Evolutionary conservation across 2,113 vertebrate genomes (phyloP).

Genomic region (Himantopus leucocephalus): DNA sequence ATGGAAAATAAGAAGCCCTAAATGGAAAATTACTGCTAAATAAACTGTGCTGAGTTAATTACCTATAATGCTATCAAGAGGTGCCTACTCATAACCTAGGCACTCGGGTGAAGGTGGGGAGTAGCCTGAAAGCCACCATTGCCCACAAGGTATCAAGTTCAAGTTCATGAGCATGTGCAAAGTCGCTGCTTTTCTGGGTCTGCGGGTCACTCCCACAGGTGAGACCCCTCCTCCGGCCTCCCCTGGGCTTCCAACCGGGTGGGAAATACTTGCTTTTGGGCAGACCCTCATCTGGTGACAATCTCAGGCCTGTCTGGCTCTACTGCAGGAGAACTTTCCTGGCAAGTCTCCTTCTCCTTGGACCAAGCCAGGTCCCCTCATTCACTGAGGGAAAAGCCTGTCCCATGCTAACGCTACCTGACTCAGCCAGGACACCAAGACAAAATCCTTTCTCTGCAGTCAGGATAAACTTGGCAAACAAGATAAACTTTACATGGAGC

Average conservation of each 20-base stretch:
- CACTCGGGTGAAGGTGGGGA: fast-evolving
- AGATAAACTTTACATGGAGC: neutral
- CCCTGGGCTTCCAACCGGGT: neutral
- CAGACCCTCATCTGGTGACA: neutral
- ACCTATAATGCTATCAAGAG: neutral
- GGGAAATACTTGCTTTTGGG: neutral
- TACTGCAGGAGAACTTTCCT: neutral
- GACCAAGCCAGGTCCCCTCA: fast-evolving
- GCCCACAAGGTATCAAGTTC: neutral
- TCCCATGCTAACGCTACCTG: fast-evolving
- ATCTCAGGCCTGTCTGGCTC: neutral
- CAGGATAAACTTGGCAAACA: neutral
- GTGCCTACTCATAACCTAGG: neutral
- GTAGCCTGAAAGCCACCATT: neutral
- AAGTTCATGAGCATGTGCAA: neutral
- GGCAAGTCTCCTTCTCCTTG: neutral
- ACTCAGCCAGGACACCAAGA: neutral
- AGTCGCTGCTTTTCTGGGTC: neutral
- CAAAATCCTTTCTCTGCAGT: neutral
- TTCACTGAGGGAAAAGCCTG: neutral
- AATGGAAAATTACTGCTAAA: neutral
- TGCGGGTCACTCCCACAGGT: fast-evolving
- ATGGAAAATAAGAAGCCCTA: neutral
- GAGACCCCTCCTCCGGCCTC: neutral
- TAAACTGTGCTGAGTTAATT: neutral